These are phyloP conservation scores for Scolopax mira DNA, from an alignment of 2,113 vertebrate genomes.

Conservation along the genomic window DNA sequence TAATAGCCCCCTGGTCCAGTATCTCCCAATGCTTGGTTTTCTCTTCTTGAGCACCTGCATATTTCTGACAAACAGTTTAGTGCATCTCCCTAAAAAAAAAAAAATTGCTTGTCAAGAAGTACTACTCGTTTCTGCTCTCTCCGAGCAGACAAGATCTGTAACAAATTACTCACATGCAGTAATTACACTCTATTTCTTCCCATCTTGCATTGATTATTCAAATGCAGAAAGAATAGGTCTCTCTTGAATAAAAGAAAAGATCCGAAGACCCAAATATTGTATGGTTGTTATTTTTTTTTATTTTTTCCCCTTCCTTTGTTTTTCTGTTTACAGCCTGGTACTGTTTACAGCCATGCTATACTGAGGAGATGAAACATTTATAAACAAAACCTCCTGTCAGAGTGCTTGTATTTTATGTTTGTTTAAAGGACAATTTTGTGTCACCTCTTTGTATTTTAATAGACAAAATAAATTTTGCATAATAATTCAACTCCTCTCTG, in stretches of 20 bases:
- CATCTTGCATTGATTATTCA: conserved; percentile 52
- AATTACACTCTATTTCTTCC: conserved; percentile 49
- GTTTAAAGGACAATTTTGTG: conserved; percentile 67
- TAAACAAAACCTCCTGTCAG: not conserved
- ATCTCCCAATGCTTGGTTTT: not conserved
- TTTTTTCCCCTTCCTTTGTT: not conserved
- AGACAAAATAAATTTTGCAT: conserved; percentile 70
- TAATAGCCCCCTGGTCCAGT: not conserved
- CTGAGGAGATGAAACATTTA: conserved; percentile 1
- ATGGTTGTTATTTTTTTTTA: accelerated
- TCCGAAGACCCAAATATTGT: not conserved
- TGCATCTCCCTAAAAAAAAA: not conserved
- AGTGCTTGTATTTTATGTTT: conserved; percentile 35
- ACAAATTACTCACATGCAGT: conserved; percentile 39
- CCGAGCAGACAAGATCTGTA: not conserved
- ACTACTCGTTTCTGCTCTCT: not conserved
- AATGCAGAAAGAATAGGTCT: conserved; percentile 3
- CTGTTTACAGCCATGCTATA: not conserved
- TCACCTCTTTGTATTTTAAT: conserved; percentile 71
- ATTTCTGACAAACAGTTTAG: conserved; percentile 8
- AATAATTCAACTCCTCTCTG: conserved; percentile 64
- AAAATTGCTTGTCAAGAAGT: not conserved
- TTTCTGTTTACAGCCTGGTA: too few species aligned
- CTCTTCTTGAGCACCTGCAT: not conserved
- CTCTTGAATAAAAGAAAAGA: not conserved